Conservation (phyloP, 2,113 vertebrate genomes). For the Neopipo cinnamomea region DNA sequence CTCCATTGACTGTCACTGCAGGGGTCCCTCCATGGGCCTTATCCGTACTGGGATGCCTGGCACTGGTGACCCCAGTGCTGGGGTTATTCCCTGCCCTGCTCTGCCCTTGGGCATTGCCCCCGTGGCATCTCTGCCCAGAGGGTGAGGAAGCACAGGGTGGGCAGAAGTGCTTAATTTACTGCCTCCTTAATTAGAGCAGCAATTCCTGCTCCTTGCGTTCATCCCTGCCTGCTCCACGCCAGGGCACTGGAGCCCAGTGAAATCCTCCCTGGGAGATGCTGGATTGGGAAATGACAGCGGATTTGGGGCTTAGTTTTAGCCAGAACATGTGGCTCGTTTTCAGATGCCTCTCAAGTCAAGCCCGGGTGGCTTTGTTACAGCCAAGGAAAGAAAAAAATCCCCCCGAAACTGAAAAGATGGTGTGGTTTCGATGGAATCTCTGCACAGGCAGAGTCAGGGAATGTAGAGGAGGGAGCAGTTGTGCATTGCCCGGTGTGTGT, state of each 20-base stretch:
- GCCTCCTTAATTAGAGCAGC: not conserved
- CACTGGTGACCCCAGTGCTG: not conserved
- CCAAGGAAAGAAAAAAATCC: not conserved
- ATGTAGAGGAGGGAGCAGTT: slow-evolving; percentile 13
- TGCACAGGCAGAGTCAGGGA: not conserved
- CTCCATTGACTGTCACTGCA: not conserved
- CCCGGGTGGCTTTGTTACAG: fast-evolving
- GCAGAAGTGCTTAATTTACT: not conserved
- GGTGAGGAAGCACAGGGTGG: not conserved
- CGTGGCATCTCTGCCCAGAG: not conserved
- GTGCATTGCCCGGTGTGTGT: not conserved
- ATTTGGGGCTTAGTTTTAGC: slow-evolving; percentile 24
- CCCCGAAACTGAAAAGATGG: fast-evolving
- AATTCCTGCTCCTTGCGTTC: not conserved
- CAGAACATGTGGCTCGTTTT: not conserved
- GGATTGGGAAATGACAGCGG: not conserved
- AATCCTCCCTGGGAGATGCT: not conserved
- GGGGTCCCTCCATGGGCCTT: not conserved
- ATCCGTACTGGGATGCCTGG: not conserved
- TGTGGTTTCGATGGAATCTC: not conserved
- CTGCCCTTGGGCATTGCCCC: not conserved
- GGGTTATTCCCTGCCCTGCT: not conserved
- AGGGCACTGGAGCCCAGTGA: fast-evolving
- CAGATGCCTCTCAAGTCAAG: not conserved
- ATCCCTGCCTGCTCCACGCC: not conserved